These are phyloP conservation scores for Phenganax subtilis DNA, from an alignment of 92 coral and sea anemone genomes.

Conservation along the genomic window DNA sequence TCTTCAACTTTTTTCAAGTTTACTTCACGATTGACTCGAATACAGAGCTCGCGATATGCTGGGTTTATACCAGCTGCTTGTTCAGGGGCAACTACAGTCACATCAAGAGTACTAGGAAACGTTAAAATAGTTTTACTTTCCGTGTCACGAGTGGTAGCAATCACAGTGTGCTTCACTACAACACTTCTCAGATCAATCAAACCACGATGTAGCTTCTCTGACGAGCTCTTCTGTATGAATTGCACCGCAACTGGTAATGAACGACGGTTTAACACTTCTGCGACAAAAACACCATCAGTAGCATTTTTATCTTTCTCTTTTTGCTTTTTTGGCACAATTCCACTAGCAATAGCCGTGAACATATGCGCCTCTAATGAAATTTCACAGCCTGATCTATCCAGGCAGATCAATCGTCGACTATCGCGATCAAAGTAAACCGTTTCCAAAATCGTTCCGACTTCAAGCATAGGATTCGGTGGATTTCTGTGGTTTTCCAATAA, in stretches of 20 bases:
- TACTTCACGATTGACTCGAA: slow-evolving; percentile 72
- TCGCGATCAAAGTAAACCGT: neutral
- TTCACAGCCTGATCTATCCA: neutral
- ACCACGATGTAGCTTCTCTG: slow-evolving; percentile 61
- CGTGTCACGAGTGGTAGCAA: slow-evolving; percentile 70
- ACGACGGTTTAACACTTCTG: too few relatives aligned
- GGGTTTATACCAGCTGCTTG: slow-evolving; percentile 68
- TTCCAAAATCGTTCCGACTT: neutral
- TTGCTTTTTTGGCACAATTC: neutral
- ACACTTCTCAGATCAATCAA: slow-evolving; percentile 58
- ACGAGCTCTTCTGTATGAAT: slow-evolving; percentile 44
- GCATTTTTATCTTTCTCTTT: neutral
- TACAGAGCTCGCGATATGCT: slow-evolving; percentile 76
- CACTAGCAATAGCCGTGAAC: slow-evolving; percentile 9
- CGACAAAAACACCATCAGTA: too few relatives aligned
- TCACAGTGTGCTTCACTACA: slow-evolving; percentile 64
- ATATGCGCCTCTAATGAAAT: slow-evolving; percentile 17
- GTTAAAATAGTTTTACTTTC: slow-evolving; percentile 65
- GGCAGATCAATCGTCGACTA: neutral
- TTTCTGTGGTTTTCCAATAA: neutral
- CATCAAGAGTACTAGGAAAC: slow-evolving; percentile 70
- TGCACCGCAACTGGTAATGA: too few relatives aligned
- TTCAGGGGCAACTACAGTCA: slow-evolving; percentile 67
- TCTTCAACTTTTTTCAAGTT: slow-evolving; percentile 40
- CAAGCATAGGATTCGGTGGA: neutral